Evolutionary conservation across 2,113 vertebrate genomes (phyloP).

Genomic region (Athene noctua): DNA sequence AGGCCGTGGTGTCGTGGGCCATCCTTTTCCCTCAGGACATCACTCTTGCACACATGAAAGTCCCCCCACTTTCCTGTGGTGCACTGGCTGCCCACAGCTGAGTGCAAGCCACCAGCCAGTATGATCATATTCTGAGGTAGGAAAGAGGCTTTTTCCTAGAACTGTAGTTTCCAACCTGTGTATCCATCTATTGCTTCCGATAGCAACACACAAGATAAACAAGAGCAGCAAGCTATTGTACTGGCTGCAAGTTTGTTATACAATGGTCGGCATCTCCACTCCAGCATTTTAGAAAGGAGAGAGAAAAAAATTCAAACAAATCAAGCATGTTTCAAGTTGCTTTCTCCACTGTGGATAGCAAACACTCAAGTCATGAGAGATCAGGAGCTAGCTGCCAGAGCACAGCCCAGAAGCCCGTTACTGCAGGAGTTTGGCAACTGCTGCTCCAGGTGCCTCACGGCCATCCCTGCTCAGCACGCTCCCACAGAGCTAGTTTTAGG

Average conservation of each 20-base stretch:
- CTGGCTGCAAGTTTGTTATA: neutral
- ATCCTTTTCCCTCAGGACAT: neutral
- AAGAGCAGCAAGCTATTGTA: neutral
- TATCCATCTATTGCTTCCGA: neutral
- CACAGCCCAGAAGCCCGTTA: neutral
- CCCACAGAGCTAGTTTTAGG: neutral
- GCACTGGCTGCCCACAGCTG: neutral
- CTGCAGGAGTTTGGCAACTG: neutral
- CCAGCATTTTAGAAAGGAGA: neutral
- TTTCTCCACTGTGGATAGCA: neutral
- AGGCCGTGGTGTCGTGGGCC: rapidly evolving
- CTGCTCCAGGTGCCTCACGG: neutral
- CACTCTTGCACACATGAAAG: neutral
- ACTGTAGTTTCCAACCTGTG: neutral
- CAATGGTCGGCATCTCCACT: neutral
- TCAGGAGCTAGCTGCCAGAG: neutral
- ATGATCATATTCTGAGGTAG: rapidly evolving
- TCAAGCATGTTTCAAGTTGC: neutral
- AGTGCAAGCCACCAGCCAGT: neutral
- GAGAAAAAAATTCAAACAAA: neutral
- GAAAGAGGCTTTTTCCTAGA: neutral
- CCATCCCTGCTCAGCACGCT: neutral
- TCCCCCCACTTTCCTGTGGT: neutral
- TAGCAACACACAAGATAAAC: neutral
- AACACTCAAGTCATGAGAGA: neutral